Percentiles rank a stretch among this genome's conserved stretches.
These are phyloP conservation scores for Drosophila quinaria DNA, from an alignment of 2,888 invertebrate species.

Conservation along the genomic window DNA sequence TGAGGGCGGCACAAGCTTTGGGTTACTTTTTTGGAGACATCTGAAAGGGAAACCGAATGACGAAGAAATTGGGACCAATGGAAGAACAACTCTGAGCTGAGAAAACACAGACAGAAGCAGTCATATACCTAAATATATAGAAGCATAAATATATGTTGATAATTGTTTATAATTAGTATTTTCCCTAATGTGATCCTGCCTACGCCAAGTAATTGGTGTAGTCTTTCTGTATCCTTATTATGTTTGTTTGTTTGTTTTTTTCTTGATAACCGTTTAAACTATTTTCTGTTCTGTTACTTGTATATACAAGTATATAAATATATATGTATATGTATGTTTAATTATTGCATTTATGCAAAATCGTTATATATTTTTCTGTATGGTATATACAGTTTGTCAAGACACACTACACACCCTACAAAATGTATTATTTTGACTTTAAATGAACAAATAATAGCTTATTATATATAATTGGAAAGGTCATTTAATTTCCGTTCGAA, in stretches of 20 bases:
- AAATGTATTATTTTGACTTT: too few species aligned
- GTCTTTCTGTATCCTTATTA: constrained; percentile 57
- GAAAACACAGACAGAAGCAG: constrained; percentile 10
- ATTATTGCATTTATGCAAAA: constrained; percentile 41
- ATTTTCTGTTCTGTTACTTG: constrained; percentile 53
- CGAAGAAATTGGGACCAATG: constrained; percentile 36
- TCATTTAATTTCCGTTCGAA: too few species aligned
- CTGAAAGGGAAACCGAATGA: constrained; percentile 39
- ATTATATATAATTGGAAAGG: too few species aligned
- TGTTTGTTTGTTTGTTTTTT: constrained; percentile 36
- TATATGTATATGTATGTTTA: background rate
- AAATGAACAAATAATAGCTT: too few species aligned
- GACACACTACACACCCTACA: too few species aligned
- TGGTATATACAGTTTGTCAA: too few species aligned
- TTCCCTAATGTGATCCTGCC: constrained; percentile 65
- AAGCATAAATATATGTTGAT: constrained; percentile 18
- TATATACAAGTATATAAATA: constrained; percentile 37
- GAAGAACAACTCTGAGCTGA: constrained; percentile 15
- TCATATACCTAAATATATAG: constrained; percentile 17
- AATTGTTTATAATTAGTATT: constrained; percentile 54
- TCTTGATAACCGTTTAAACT: constrained; percentile 34
- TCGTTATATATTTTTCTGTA: constrained; percentile 40
- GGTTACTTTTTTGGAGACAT: constrained; percentile 85
- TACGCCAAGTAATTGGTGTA: constrained; percentile 39
- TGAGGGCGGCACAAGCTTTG: constrained; percentile 84